Evolutionary conservation across 2,888 invertebrate species (phyloP), one percentile per base, ranked within the genome.

Genomic region (Congeria kusceri): DNA sequence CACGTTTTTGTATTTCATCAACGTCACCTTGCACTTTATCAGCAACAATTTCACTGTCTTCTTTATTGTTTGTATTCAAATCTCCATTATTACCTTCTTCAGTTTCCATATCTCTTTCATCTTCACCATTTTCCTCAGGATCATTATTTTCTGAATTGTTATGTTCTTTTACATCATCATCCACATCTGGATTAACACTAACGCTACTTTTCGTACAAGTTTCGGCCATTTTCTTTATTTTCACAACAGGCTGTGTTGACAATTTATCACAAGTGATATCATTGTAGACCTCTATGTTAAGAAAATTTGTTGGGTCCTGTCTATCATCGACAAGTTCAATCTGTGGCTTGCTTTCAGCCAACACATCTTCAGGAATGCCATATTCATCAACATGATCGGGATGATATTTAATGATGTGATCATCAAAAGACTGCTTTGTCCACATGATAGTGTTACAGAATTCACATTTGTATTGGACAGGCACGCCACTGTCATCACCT

Each of bases 361-460:
- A 32, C 23, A n/a, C 46, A 29, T 39, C 29, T 28, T 58, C 57
- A 18, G 57, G n/a, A 23, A 72, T 72, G 3, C 71, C 71, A 58
- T 72, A 72, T 29, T 67, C 62, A n/a, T 53, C 53, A 5, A 56
- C 64, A 56, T 75, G 57, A 13, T 77, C 77, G 9, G 66, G 66
- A 46, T 77, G 77, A 7, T 62, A 58, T n/a, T 66, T 71, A 3
- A 71, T 18, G 44, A 77, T 71, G 47, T 77, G 77, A 27, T 70
- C 70, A 62, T 77, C 77, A 71, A 77, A 77, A 32, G 59, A 57
- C 27, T 71, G 66, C 62, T 77, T 71, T 53, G 77, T 77, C 61
- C 62, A 77, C 46, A 61, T 47, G 4, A 77, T 65, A 28, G 32
- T 53, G 61, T 44, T 25, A 66, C 77, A 77, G 49, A 77, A 77